Percentiles rank a stretch among this genome's conserved stretches.
These are phyloP conservation scores for Nineta flava DNA, from an alignment of 2,888 invertebrate genomes.

Conservation along the genomic window DNA sequence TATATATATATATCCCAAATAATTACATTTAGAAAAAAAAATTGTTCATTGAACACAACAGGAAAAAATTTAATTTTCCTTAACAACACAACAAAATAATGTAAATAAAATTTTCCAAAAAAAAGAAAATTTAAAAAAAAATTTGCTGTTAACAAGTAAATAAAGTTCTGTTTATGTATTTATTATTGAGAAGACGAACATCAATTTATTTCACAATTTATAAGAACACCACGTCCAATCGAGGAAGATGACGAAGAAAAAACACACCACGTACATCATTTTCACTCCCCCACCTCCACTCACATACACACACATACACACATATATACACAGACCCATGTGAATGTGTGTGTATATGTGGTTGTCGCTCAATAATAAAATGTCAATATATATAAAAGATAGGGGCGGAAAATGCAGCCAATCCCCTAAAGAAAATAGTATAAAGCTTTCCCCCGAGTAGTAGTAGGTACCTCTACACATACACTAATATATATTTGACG, in stretches of 20 bases:
- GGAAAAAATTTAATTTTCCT: neutral
- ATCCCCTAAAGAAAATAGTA: neutral
- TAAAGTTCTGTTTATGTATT: neutral
- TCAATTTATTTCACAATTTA: neutral
- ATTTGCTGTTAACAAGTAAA: neutral
- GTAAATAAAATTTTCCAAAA: neutral
- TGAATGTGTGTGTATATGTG: neutral
- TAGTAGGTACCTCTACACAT: too few relatives aligned
- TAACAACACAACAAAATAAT: neutral
- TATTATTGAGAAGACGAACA: neutral
- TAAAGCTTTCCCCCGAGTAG: neutral
- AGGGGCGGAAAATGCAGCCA: constrained; percentile 1
- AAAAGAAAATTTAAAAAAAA: neutral
- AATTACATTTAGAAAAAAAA: too few relatives aligned
- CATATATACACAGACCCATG: too few relatives aligned
- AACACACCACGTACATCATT: too few relatives aligned
- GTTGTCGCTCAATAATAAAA: neutral
- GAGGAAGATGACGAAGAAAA: too few relatives aligned
- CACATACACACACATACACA: neutral
- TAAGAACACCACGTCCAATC: too few relatives aligned
- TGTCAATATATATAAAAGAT: neutral
- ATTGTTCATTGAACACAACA: neutral
- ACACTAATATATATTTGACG: too few relatives aligned
- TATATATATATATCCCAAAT: too few relatives aligned
- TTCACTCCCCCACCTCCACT: too few relatives aligned